Evolutionary conservation across 2,888 invertebrate genomes (phyloP).

Genomic region (Eristalis pertinax): DNA sequence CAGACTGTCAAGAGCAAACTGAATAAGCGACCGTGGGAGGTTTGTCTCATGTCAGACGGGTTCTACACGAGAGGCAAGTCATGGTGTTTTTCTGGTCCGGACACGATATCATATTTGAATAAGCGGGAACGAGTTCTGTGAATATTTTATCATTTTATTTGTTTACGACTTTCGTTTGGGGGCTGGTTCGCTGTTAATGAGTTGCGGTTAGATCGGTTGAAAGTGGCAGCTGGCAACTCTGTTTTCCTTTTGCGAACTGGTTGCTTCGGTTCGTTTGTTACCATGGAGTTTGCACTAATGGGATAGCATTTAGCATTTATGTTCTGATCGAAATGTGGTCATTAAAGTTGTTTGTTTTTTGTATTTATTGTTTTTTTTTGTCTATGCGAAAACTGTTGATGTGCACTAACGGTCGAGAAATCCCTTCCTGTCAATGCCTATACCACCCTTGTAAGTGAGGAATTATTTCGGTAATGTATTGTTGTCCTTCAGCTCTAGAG

Average conservation of each 20-base stretch:
- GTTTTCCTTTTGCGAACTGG: background rate
- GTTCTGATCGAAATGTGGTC: background rate
- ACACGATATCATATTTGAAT: background rate
- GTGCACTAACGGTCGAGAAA: too few species aligned
- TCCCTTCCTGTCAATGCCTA: too few species aligned
- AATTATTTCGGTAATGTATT: too few species aligned
- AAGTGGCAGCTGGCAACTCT: background rate
- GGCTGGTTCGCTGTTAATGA: background rate
- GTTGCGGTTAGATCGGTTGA: background rate
- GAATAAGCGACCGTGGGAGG: constrained; percentile 14
- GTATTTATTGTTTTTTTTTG: too few species aligned
- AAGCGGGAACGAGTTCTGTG: constrained; percentile 25
- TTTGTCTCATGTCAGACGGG: background rate
- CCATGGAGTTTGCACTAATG: background rate
- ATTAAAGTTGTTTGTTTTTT: background rate
- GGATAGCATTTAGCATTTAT: background rate
- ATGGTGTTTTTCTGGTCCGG: constrained; percentile 16
- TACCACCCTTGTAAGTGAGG: too few species aligned
- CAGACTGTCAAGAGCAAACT: constrained; percentile 36
- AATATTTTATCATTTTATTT: constrained; percentile 1
- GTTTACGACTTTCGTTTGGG: constrained; percentile 2
- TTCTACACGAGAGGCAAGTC: constrained; percentile 4
- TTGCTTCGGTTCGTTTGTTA: background rate
- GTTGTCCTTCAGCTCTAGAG: too few species aligned
- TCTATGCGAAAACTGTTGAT: background rate